Base-by-base conservation (phyloP, 2,888 invertebrate genomes). In the Petrophora chlorosata region DNA sequence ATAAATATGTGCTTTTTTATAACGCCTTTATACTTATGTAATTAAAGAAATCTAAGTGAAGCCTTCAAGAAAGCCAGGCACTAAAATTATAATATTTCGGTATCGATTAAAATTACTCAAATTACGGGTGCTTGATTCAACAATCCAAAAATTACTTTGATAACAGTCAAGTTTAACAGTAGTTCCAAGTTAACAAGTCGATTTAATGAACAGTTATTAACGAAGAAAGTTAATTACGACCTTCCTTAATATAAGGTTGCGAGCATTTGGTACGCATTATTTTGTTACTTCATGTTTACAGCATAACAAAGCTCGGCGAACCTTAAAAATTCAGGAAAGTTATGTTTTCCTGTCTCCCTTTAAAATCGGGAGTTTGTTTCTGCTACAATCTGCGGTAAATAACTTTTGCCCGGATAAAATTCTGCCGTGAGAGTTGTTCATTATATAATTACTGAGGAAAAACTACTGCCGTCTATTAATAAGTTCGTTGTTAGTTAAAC, bases 161-260 rank as follows among this genome's bases (percentile, higher is more conserved):
- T 63, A 64, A 66, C 42, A 46, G 44, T 32, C 62, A 66, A 67
- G 68, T 73, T 65, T 61, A 34, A 52, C 65, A 60, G 52, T 45
- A 35, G 44, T 45, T 71, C 63, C 61, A 61, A 65, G 54, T 60
- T 68, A 67, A 69, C 59, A 65, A 73, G 62, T 61, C 48, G 15
- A 13, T 42, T 34, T 48, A 59, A 65, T 63, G 59, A 66, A 67
- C 65, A 65, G 55, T 65, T 64, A 59, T 73, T 61, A 60, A 56
- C 54, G 43, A 62, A 56, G 53, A 62, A 59, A 51, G 59, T 65
- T n/a, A 69, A 73, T 74, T 69, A 67, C 50, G 35, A 17, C 17
- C 29, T 40, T 14, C 35, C 7, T 14, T 53, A 43, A 43, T 40
- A 14, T 40, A 40, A 16, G 42, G 42, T 40, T 46, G 40, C 25